phyloP scores from a whole-genome alignment of 2,888 invertebrate species.

The Geophilus truncorum region DNA sequence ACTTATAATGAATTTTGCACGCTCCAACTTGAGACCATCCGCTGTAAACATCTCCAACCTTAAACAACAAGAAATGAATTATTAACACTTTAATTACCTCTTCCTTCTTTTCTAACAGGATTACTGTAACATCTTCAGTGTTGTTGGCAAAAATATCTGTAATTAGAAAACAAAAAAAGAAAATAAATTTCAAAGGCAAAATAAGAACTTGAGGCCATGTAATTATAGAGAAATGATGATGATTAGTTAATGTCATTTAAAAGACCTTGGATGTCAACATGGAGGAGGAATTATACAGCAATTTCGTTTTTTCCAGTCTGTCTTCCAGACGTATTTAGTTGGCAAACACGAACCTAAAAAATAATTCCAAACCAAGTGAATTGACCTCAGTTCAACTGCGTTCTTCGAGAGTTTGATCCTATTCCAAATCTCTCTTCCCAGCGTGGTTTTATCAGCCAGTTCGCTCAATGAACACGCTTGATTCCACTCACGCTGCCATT shows the following conservation, averaged over 20 bases:
- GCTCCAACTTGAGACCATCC: too few species aligned
- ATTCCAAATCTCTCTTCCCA: background rate
- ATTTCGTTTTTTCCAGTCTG: background rate
- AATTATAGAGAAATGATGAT: background rate
- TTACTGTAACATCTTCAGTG: constrained; percentile 22
- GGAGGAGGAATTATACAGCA: background rate
- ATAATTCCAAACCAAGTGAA: background rate
- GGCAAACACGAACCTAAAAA: background rate
- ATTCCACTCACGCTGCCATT: background rate
- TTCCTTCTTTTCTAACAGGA: constrained; percentile 6
- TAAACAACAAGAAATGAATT: background rate
- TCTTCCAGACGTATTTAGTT: background rate
- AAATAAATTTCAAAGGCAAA: background rate
- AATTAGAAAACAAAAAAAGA: background rate
- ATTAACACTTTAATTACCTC: background rate
- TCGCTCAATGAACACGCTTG: background rate
- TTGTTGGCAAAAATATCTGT: constrained; percentile 28
- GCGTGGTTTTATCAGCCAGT: background rate
- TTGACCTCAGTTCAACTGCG: background rate
- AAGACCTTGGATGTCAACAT: background rate
- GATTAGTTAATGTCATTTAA: background rate
- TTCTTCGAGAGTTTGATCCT: background rate
- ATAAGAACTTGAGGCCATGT: background rate
- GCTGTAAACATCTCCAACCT: background rate
- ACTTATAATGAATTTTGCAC: too few species aligned